Base-by-base conservation (phyloP, 2,113 vertebrate species). In the Hippolais icterina region DNA sequence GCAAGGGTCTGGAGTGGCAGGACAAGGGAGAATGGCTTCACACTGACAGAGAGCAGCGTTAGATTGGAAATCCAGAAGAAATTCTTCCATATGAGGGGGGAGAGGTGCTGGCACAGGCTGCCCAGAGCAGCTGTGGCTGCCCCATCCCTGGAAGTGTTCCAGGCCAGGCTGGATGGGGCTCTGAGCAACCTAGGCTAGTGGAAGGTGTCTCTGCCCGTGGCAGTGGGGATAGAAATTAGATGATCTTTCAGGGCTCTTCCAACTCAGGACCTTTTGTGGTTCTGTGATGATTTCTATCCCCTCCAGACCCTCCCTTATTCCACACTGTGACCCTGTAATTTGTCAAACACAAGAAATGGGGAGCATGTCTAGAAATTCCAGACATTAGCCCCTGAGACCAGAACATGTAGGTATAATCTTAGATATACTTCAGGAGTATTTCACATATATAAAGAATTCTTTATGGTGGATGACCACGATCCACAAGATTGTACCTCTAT, bases 11-110 rank as follows among this genome's bases (percentile, higher is more conserved):
- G 54, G 47, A 54, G 15, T 31, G 29, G 16, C 63, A 69, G 10
- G 5, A 69, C 29, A 27, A 35, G 10, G 41, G 33, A 8, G 0
- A 69, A 63, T 56, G 49, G 25, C 25, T 23, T 61, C n/a, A 54
- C 4, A 69, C 25, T 49, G 31, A 35, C 29, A 63, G 2, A 39
- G 12, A 17, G 15, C 0, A 41, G 25, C 5, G 0, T 47, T 42
- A 42, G 54, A 2, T 23, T 1, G 31, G 54, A 35, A 3, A 37
- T 37, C 0, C 0, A 1, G 31, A 42, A 37, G 15, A 9, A 83
- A 42, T 49, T 54, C 0, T 27, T 54, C 5, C 4, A 5, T 76
- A 25, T 69, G 71, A 47, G 29, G 8, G 15, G 54, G 10, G 0
- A 0, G 54, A 61, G 25, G 5, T 25, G 6, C 54, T 69, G 63